phyloP scores from a whole-genome alignment of 2,888 invertebrate genomes.

The Noctua fimbriata region DNA sequence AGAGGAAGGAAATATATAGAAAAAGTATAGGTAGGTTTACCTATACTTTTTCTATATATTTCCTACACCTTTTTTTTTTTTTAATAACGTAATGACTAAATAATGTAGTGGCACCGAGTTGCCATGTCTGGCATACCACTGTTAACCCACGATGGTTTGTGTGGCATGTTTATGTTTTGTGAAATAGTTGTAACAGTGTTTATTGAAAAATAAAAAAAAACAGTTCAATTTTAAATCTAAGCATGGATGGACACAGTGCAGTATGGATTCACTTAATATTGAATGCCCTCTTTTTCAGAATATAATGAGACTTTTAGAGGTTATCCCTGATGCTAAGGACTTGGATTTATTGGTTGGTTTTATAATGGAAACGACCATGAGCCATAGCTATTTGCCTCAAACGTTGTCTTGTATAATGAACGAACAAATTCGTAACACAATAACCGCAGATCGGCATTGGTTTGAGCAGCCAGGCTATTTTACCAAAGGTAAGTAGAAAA shows the following conservation, averaged over 20 bases:
- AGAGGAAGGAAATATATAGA: too few relatives aligned
- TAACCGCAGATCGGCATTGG: constrained; percentile 96
- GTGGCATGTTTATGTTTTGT: too few relatives aligned
- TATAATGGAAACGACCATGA: constrained; percentile 92
- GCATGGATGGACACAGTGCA: not conserved
- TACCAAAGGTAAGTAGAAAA: constrained; percentile 64
- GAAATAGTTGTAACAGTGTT: too few relatives aligned
- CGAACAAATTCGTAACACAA: constrained; percentile 94
- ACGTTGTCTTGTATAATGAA: constrained; percentile 95
- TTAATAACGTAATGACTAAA: too few relatives aligned
- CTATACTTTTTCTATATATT: too few relatives aligned
- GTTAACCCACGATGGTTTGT: too few relatives aligned
- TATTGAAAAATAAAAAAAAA: too few relatives aligned
- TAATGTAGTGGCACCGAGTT: too few relatives aligned
- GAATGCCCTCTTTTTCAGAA: constrained; percentile 9
- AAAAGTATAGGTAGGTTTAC: too few relatives aligned
- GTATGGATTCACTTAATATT: not conserved
- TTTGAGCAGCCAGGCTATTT: constrained; percentile 73
- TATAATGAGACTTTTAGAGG: constrained; percentile 39
- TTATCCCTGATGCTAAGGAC: constrained; percentile 91
- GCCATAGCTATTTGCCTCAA: constrained; percentile 93
- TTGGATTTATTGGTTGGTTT: constrained; percentile 96
- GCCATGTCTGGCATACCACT: too few relatives aligned
- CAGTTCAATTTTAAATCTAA: too few relatives aligned
- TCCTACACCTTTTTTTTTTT: too few relatives aligned